A percentile compares a stretch with the other conserved stretches of the same genome.
Evolutionary conservation across 2,888 invertebrate species (phyloP).

Genomic region (Tipula unca): DNA sequence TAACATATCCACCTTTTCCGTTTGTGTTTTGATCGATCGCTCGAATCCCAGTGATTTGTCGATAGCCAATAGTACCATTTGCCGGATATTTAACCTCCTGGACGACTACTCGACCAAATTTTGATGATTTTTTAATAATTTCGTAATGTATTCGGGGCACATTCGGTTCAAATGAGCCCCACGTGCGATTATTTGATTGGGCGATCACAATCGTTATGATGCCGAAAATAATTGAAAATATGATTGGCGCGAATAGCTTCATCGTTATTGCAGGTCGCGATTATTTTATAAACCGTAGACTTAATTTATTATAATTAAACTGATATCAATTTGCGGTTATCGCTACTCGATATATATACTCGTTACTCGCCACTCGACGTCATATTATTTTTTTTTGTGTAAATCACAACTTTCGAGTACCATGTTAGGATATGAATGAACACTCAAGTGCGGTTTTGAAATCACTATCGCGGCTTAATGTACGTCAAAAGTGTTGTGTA

Average conservation of each 20-base stretch:
- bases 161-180: neutral
- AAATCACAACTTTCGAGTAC: too few relatives aligned
- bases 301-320: neutral
- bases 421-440: too few relatives aligned
- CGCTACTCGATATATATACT: neutral
- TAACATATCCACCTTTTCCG: constrained; percentile 42
- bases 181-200: neutral
- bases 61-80: neutral
- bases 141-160: neutral
- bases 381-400: too few relatives aligned
- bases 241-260: neutral
- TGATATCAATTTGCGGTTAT: neutral
- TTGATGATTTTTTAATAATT: neutral
- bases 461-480: too few relatives aligned
- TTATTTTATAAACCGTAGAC: neutral
- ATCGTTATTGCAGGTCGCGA: too few relatives aligned
- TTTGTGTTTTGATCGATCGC: constrained; percentile 40
- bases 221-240: neutral
- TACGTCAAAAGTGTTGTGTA: too few relatives aligned
- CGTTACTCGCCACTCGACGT: too few relatives aligned
- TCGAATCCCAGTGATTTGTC: constrained; percentile 36
- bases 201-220: neutral
- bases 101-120: neutral
- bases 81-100: neutral
- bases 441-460: too few relatives aligned